phyloP scores from a whole-genome alignment of 1,140 invertebrate species.

The Glossosoma conforme region DNA sequence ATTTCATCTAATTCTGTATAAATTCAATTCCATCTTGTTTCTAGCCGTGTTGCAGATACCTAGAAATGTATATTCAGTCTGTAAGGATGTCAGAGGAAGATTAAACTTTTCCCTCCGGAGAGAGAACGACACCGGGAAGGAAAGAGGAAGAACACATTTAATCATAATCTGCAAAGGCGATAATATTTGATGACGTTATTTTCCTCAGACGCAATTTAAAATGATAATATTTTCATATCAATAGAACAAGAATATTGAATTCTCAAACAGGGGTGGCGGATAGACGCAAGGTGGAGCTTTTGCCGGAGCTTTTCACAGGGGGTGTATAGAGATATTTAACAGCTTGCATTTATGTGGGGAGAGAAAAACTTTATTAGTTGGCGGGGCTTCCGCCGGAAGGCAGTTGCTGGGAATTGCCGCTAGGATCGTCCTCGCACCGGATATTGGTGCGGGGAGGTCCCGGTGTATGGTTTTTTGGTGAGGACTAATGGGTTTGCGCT shows the following conservation, averaged over 20 bases:
- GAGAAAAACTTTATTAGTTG: conserved; percentile 28
- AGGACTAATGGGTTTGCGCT: conserved; percentile 15
- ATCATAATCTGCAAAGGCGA: conserved; percentile 19
- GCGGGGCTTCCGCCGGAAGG: conserved; percentile 11
- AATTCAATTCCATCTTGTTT: too few species aligned
- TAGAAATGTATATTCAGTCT: background rate
- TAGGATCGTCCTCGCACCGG: conserved; percentile 4
- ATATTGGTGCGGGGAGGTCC: conserved; percentile 19
- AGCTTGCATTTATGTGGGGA: conserved; percentile 30
- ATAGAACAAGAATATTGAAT: conserved; percentile 28
- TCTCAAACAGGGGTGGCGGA: conserved; percentile 10
- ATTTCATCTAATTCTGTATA: too few species aligned
- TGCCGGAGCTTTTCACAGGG: background rate
- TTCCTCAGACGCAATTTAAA: conserved; percentile 23
- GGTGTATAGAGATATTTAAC: conserved; percentile 28
- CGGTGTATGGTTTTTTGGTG: conserved; percentile 22
- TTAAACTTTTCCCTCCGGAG: conserved; percentile 18
- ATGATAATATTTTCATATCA: conserved; percentile 28
- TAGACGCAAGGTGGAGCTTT: background rate
- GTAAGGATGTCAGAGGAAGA: conserved; percentile 11
- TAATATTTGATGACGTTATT: conserved; percentile 27
- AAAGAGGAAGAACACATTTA: conserved; percentile 17
- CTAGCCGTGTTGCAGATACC: too few species aligned
- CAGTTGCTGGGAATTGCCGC: conserved; percentile 22
- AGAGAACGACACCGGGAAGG: background rate